Conservation (phyloP, 2,888 invertebrate genomes). For the Diadromus collaris region DNA sequence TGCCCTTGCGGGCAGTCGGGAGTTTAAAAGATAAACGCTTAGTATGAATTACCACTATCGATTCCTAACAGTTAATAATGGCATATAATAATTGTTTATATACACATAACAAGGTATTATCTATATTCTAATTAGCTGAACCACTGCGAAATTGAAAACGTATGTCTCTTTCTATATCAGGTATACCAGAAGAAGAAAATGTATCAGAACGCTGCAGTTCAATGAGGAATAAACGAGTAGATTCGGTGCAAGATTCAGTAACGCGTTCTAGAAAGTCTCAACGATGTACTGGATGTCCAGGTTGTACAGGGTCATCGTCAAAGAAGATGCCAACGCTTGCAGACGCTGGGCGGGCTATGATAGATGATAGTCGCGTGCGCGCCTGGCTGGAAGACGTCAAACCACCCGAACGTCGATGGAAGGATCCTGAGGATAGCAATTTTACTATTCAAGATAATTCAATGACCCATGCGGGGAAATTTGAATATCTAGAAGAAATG, state of each 20-base stretch:
- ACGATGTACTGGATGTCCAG: slow-evolving; percentile 86
- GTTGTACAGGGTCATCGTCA: slow-evolving; percentile 80
- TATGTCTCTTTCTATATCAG: slow-evolving; percentile 58
- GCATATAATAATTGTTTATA: no score
- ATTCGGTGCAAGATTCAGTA: slow-evolving; percentile 67
- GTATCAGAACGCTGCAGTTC: slow-evolving; percentile 72
- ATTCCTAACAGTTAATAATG: no score
- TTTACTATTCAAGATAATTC: slow-evolving; percentile 67
- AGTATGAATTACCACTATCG: no score
- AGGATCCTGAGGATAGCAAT: slow-evolving; percentile 65
- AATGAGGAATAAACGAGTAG: slow-evolving; percentile 64
- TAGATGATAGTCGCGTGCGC: slow-evolving; percentile 77
- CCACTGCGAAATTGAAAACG: background rate
- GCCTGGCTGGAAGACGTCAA: slow-evolving; percentile 78
- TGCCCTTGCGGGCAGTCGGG: no score
- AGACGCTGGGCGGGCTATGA: slow-evolving; percentile 65
- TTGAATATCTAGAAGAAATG: slow-evolving; percentile 70
- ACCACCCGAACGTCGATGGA: slow-evolving; percentile 73
- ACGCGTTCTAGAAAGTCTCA: slow-evolving; percentile 79
- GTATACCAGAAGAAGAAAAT: slow-evolving; percentile 91
- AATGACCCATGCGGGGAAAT: slow-evolving; percentile 64
- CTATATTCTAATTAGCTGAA: no score
- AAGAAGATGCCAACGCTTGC: slow-evolving; percentile 63
- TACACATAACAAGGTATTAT: no score
- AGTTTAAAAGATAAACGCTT: no score